Base-by-base conservation (phyloP, 2,797 vertebrate genomes). In the Furcifer pardalis region DNA sequence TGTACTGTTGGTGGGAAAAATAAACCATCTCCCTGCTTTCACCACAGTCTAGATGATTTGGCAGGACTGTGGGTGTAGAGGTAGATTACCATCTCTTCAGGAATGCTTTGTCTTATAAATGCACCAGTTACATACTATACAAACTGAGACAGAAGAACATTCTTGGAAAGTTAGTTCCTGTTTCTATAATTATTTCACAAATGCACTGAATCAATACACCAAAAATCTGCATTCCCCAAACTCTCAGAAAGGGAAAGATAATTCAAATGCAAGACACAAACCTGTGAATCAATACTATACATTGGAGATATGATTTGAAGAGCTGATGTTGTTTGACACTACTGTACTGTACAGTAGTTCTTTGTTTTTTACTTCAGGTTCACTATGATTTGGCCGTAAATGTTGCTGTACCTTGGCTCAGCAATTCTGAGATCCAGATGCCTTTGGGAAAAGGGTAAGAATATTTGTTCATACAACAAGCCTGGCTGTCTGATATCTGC, bases 361-460 rank as follows among this genome's bases (percentile, higher is more conserved):
- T 6, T 21, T 73, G 4, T 63, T 73, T 35, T 17, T 35, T 27
- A 46, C 89, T 92, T 10, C 91, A 98, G 97, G 97, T 96, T 56
- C 97, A 97, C 94, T 98, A 97, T 90, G 97, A 97, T 90, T 94
- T 98, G 86, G 97, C 97, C 49, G 90, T 97, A 84, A 95, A 86
- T 23, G 94, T 97, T 69, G 97, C 97, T 86, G 93, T 97, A 62
- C 96, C 96, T 88, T 97, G 97, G 97, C 79, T 97, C 81, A 93
- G 92, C 87, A 94, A 86, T 84, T 95, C 95, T 23, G 93, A 95
- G 87, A 93, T 89, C 75, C 89, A 88, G 0, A 87, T 91, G 63
- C 85, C 89, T 83, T 81, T 91, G 73, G 83, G 85, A 78, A 89
- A 86, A 92, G 52, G 71, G 92, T 95, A 90, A 95, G 94, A 91